Evolutionary conservation across 2,797 vertebrate genomes (phyloP), one percentile per base, ranked within the genome.

Genomic region (Scyliorhinus canicula): DNA sequence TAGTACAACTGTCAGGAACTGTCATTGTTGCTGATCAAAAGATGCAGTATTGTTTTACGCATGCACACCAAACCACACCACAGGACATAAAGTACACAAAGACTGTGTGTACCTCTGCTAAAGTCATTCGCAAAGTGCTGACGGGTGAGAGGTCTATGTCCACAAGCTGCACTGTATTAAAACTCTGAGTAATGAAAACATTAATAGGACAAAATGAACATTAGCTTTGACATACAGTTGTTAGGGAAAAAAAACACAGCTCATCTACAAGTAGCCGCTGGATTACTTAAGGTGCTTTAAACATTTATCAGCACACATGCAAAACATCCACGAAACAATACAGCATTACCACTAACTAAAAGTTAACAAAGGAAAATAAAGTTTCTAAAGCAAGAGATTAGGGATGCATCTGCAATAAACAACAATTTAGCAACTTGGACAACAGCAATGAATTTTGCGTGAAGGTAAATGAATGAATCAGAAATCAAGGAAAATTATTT

Each of bases 51-150:
- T 94, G 52, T 9, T 63, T 35, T 11, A 52, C 52, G 47, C 95
- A 95, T 95, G 71, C 95, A 95, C 1, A 95, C 4, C 6, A 35
- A 14, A 95, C 95, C 96, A 96, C 95, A 63, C 95, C 85, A 93
- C 95, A 96, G 95, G 95, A 82, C 90, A 65, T 35, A 35, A 95
- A 95, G 69, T 85, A 91, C 88, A 91, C 88, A 91, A 91, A 40
- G n/a, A 65, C 28, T 65, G 88, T 12, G 35, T 95, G 96, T 99
- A 99, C 99, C 99, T 99, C 98, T 96, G 98, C 98, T 98, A 99
- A 98, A 96, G 98, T 99, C 98, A 99, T 99, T 99, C 98, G 98
- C 98, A 99, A 98, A 97, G 98, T 98, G 98, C 98, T 99, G 98
- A 99, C 98, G 96, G 98, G 98, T 96, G 98, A 99, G 96, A 99